phyloP scores from a whole-genome alignment of 23 tunicate genomes.

The Corella eumyota region DNA sequence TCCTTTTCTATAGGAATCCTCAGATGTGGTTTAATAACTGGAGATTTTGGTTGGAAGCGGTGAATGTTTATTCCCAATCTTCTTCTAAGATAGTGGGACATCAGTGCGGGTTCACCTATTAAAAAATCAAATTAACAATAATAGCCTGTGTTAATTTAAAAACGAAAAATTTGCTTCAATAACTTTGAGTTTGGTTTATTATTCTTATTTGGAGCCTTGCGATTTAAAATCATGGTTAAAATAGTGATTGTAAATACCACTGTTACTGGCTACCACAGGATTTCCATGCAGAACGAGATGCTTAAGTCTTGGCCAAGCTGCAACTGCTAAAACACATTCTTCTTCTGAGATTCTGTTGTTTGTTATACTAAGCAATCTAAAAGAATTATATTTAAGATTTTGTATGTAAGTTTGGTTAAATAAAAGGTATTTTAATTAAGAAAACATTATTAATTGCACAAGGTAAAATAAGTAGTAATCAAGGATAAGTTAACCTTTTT shows the following conservation, averaged over 20 bases:
- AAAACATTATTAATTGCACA: too few relatives aligned
- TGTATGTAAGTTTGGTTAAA: not conserved
- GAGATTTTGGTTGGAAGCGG: slow-evolving; percentile 41
- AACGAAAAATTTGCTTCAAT: too few relatives aligned
- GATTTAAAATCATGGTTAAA: not conserved
- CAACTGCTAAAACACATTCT: slow-evolving; percentile 79
- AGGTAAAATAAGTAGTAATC: too few relatives aligned
- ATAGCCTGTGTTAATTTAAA: not conserved
- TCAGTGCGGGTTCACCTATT: slow-evolving; percentile 72
- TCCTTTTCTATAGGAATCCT: slow-evolving; percentile 40
- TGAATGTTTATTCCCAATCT: slow-evolving; percentile 63
- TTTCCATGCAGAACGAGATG: slow-evolving; percentile 61
- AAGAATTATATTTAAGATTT: not conserved
- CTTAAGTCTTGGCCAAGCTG: slow-evolving; percentile 75
- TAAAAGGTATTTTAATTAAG: not conserved
- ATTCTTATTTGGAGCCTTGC: not conserved
- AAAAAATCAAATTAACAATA: slow-evolving; percentile 1
- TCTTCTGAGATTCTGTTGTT: slow-evolving; percentile 69
- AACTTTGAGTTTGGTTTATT: not conserved
- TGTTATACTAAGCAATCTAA: slow-evolving; percentile 51
- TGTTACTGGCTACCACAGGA: slow-evolving; percentile 40
- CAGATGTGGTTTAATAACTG: slow-evolving; percentile 38
- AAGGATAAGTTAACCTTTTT: not conserved
- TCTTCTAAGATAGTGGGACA: slow-evolving; percentile 55
- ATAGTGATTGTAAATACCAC: too few relatives aligned